phyloP scores from a whole-genome alignment of 2,888 invertebrate genomes.

The Euspilapteryx auroguttella region DNA sequence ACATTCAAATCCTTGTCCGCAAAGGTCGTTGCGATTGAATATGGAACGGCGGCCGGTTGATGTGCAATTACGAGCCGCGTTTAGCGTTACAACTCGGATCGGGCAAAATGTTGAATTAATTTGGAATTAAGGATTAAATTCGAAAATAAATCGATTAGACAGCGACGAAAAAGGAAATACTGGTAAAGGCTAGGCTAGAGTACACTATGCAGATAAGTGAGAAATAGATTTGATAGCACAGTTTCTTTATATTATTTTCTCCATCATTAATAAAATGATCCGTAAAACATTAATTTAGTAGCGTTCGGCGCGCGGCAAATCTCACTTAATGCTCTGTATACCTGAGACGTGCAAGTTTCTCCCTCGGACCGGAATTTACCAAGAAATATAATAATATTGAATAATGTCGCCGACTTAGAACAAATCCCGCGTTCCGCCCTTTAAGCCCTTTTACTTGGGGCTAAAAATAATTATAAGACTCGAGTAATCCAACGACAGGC shows the following conservation, averaged over 20 bases:
- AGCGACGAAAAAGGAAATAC: no score
- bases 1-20: conserved; percentile 18
- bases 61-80: conserved; percentile 26
- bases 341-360: conserved; percentile 20
- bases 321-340: conserved; percentile 25
- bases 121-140: no score
- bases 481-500: conserved; percentile 21
- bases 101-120: conserved; percentile 27
- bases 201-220: no score
- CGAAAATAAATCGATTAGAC: no score
- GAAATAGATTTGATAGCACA: no score
- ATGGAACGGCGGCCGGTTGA: conserved; percentile 26
- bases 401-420: conserved; percentile 37
- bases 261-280: conserved; percentile 3
- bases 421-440: conserved; percentile 47
- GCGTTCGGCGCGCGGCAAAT: conserved; percentile 16
- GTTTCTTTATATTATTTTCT: no score
- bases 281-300: conserved; percentile 2
- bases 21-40: conserved; percentile 29
- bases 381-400: conserved; percentile 38
- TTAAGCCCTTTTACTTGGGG: conserved; percentile 42
- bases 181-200: no score
- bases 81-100: no score
- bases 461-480: conserved; percentile 34
- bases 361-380: conserved; percentile 11